Evolutionary conservation across 2,797 vertebrate species (phyloP).

Genomic region (Podarcis lilfordi): DNA sequence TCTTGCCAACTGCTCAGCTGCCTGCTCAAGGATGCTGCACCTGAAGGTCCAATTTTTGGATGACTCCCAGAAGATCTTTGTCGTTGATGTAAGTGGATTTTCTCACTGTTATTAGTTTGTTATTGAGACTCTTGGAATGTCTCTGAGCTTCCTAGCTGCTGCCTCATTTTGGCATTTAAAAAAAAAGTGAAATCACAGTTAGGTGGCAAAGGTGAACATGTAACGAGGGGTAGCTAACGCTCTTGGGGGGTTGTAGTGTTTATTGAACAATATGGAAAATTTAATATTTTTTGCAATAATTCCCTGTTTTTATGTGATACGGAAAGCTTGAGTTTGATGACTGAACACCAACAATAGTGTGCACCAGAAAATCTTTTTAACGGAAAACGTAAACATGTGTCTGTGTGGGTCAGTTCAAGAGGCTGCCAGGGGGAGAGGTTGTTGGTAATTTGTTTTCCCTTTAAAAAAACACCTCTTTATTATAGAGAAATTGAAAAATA

Average conservation of each 20-base stretch:
- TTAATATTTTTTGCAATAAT: too few species aligned
- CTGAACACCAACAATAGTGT: not conserved
- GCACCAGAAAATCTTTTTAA: not conserved
- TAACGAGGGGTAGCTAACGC: not conserved
- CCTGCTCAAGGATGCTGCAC: conserved; percentile 78
- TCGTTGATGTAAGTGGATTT: conserved; percentile 82
- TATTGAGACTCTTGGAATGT: conserved; percentile 50
- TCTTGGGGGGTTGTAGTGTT: not conserved
- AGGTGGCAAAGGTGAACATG: conserved; percentile 21
- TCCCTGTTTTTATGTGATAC: not conserved
- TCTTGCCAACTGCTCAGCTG: conserved; percentile 49
- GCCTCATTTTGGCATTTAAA: conserved; percentile 29
- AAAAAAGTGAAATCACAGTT: not conserved
- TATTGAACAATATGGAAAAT: not conserved
- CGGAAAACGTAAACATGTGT: too few species aligned
- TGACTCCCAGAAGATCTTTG: conserved; percentile 85
- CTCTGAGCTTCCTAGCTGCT: conserved; percentile 27
- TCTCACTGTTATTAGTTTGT: conserved; percentile 52
- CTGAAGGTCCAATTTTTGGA: conserved; percentile 85
- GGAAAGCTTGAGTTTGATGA: not conserved
- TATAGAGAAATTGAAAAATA: not conserved
- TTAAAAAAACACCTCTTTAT: too few species aligned
- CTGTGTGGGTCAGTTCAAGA: too few species aligned
- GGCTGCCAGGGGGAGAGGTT: too few species aligned
- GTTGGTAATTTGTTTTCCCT: too few species aligned